Evolutionary conservation across 1,140 invertebrate genomes (phyloP), one percentile per base, ranked within the genome.

Genomic region (Trissolcus basalis): DNA sequence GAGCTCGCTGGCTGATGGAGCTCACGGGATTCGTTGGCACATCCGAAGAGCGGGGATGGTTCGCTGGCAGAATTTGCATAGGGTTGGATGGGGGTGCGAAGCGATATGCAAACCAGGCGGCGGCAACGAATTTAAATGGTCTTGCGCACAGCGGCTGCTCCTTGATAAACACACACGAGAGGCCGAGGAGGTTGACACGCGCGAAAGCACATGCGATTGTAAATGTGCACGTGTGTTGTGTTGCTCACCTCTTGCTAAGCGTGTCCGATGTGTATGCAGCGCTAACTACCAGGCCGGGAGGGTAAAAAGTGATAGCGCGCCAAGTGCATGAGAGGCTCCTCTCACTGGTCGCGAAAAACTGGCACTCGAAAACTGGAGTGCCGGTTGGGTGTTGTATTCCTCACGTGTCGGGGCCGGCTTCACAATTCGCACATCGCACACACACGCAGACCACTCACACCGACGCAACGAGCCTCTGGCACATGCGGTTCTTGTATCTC

Each of bases 51-150:
- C 71, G 81, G 78, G 77, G 81, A 80, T 71, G 27, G 43, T 65
- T 36, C 39, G 33, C 12, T 27, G 36, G 51, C 16, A 15, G 60
- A 55, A 70, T 70, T 76, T 70, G 59, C 65, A 70, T 60, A 63
- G 73, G 73, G 59, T 76, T 61, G 72, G 54, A 41, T 53, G 76
- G 50, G 67, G 72, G 70, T 79, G 77, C 76, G 78, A 80, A 78
- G 75, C 73, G 80, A 33, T 84, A 86, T 86, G 83, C 85, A 86
- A 86, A 86, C 77, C 84, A 85, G 84, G 83, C 84, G 83, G 83
- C 84, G 83, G 83, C 80, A 14, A 82, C 81, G 81, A 84, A 85
- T 87, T 86, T 82, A 79, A 81, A 81, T 84, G 81, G 79, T 85
- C 85, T 74, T 87, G 85, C 85, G 85, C 85, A 85, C 77, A 85